Conservation (phyloP, 2,888 invertebrate genomes). For the Drosophila peninsularis region DNA sequence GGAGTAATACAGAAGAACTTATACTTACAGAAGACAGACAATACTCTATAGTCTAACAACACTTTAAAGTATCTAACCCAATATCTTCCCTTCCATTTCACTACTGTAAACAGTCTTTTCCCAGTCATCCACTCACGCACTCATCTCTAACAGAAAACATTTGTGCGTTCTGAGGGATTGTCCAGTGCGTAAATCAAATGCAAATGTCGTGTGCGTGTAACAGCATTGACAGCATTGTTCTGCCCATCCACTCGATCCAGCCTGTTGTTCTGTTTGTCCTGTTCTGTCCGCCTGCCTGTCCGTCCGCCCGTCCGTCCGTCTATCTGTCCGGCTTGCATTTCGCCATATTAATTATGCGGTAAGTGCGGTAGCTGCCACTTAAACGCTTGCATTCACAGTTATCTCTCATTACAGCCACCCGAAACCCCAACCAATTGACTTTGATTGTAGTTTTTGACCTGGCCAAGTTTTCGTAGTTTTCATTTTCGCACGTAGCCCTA, state of each 20-base stretch:
- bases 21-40: too few relatives aligned
- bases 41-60: too few relatives aligned
- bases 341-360: constrained; percentile 76
- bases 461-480: constrained; percentile 59
- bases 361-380: constrained; percentile 61
- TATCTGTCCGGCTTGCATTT: constrained; percentile 55
- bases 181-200: constrained; percentile 75
- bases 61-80: not conserved
- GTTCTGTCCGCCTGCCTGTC: constrained; percentile 19
- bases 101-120: too few relatives aligned
- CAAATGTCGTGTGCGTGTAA: constrained; percentile 65
- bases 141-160: constrained; percentile 25
- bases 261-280: constrained; percentile 42
- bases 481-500: constrained; percentile 71
- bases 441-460: constrained; percentile 61
- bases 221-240: constrained; percentile 73
- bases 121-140: constrained; percentile 6
- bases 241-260: constrained; percentile 15
- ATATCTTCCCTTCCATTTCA: not conserved
- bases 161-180: constrained; percentile 46
- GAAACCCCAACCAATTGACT: constrained; percentile 52
- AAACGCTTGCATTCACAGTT: constrained; percentile 39
- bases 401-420: not conserved
- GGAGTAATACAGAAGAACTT: too few relatives aligned
- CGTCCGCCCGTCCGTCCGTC: constrained; percentile 10